A percentile compares a stretch with the other conserved stretches of the same genome.
Evolutionary conservation across 2,888 invertebrate genomes (phyloP).

Genomic region (Mesoligia furuncula): DNA sequence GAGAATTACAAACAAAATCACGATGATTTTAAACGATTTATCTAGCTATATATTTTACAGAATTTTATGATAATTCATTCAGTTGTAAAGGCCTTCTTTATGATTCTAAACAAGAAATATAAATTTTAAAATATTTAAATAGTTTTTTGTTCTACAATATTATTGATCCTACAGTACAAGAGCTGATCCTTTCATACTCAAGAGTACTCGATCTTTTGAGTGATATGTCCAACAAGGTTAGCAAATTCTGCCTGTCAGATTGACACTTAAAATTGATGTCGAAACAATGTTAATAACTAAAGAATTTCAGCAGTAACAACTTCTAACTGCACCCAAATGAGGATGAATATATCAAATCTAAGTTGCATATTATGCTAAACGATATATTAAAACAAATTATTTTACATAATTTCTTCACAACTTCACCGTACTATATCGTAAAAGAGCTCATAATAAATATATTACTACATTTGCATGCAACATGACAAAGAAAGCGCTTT

Average conservation of each 20-base stretch:
- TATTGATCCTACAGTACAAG: not conserved
- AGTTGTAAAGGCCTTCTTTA: not conserved
- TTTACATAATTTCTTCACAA: conserved; percentile 23
- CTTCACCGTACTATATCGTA: conserved; percentile 2
- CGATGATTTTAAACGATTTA: not conserved
- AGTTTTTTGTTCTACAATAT: not conserved
- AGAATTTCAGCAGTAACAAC: not conserved
- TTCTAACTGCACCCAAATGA: not conserved
- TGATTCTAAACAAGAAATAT: not conserved
- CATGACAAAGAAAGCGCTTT: conserved; percentile 80
- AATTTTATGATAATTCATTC: not conserved
- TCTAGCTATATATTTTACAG: not conserved
- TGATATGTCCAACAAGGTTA: not conserved
- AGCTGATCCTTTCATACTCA: not conserved
- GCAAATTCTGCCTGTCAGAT: not conserved
- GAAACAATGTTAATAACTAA: not conserved
- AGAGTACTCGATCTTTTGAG: not conserved
- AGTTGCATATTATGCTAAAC: too few species aligned
- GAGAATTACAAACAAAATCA: not conserved
- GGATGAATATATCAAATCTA: not conserved
- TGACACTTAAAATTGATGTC: not conserved
- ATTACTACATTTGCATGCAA: conserved; percentile 76
- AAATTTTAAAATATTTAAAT: not conserved
- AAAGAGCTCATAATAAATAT: conserved; percentile 45
- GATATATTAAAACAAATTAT: conserved; percentile 1